Conservation (phyloP, 1,140 invertebrate species). For the Andricus grossulariae region DNA sequence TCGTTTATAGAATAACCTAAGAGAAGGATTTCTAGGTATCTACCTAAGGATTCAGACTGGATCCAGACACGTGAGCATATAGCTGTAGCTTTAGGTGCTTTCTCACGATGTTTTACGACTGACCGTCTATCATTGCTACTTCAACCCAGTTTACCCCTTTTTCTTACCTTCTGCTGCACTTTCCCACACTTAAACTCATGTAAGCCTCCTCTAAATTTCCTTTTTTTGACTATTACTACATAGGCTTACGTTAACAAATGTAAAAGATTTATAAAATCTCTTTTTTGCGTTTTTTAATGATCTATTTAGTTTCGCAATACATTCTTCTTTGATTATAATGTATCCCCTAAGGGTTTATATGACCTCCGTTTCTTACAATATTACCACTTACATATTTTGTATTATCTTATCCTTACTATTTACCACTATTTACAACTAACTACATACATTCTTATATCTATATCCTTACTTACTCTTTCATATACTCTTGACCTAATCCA, state of each 20-base stretch:
- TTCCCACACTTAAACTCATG: background rate
- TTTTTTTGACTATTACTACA: constrained; percentile 11
- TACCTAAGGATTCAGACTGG: background rate
- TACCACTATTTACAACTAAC: too few relatives aligned
- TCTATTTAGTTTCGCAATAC: too few relatives aligned
- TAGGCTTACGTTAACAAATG: background rate
- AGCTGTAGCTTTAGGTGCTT: constrained; percentile 48
- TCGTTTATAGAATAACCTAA: background rate
- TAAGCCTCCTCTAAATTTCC: background rate
- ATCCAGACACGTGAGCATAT: constrained; percentile 34
- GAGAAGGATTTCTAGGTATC: background rate
- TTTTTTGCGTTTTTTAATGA: background rate
- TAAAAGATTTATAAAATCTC: background rate
- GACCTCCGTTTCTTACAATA: too few relatives aligned
- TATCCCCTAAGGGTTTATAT: too few relatives aligned
- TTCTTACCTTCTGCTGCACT: background rate
- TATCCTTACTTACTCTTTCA: too few relatives aligned
- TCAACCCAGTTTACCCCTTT: constrained; percentile 30
- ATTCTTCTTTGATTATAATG: too few relatives aligned
- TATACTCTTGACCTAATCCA: too few relatives aligned
- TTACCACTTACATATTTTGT: too few relatives aligned
- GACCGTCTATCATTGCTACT: constrained; percentile 56
- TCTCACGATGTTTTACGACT: constrained; percentile 56
- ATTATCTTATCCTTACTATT: too few relatives aligned
- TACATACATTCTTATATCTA: too few relatives aligned